phyloP scores from a whole-genome alignment of 2,113 vertebrate species.

The Orientallactaga bullata region DNA sequence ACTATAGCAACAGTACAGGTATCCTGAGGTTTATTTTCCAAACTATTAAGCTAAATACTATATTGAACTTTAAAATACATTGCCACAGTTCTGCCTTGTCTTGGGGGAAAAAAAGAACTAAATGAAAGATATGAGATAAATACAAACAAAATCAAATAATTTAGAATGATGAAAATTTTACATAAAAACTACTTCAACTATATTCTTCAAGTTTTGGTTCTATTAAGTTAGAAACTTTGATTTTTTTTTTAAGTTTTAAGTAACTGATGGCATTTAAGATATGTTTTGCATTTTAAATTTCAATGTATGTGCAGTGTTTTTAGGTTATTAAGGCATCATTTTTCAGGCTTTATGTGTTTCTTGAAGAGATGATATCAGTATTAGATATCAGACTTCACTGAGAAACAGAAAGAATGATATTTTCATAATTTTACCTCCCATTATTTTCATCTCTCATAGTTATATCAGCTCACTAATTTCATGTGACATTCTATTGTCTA shows the following conservation, averaged over 20 bases:
- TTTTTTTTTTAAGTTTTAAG: not conserved
- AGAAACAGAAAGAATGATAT: constrained; percentile 43
- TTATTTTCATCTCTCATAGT: not conserved
- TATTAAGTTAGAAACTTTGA: constrained; percentile 18
- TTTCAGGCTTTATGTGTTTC: not conserved
- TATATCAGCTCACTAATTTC: constrained; percentile 81
- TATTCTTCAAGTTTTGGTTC: not conserved
- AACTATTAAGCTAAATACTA: constrained; percentile 65
- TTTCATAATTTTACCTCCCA: constrained; percentile 6
- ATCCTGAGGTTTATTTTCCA: constrained; percentile 64
- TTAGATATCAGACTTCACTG: not conserved
- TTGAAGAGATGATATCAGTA: not conserved
- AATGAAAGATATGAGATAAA: constrained; percentile 26
- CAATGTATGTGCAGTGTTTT: not conserved
- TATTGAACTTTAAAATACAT: constrained; percentile 78
- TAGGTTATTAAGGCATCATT: not conserved
- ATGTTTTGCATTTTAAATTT: constrained; percentile 27
- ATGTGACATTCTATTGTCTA: constrained; percentile 80
- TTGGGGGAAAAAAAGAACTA: constrained; percentile 33
- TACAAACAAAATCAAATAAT: not conserved
- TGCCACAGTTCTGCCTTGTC: not conserved
- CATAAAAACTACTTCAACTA: not conserved
- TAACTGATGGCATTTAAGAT: constrained; percentile 1
- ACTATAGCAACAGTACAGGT: constrained; percentile 71
- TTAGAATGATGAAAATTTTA: constrained; percentile 28